Evolutionary conservation across 1,140 invertebrate genomes (phyloP).

Genomic region (Bilobella aurantiaca): DNA sequence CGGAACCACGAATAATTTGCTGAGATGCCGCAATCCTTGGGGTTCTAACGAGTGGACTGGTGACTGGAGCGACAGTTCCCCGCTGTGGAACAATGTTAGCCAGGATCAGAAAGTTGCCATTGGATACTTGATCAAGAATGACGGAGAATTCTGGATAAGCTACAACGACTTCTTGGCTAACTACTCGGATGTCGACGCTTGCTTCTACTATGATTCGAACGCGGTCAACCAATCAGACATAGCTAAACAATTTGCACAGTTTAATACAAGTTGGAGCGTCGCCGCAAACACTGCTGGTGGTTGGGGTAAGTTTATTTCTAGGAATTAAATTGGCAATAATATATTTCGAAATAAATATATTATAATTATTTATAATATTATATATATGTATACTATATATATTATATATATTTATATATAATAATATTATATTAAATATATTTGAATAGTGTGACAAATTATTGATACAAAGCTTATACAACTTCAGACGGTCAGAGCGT

Average conservation of each 20-base stretch:
- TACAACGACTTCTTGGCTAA: slow-evolving; percentile 82
- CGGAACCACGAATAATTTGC: background rate
- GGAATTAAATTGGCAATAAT: too few species aligned
- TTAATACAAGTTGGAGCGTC: background rate
- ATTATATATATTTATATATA: too few species aligned
- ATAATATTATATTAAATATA: too few species aligned
- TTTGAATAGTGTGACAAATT: too few species aligned
- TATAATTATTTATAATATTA: too few species aligned
- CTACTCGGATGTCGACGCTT: slow-evolving; percentile 32
- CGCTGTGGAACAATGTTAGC: slow-evolving; percentile 60
- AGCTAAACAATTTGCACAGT: background rate
- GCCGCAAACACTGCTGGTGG: background rate
- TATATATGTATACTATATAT: too few species aligned
- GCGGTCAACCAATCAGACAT: background rate
- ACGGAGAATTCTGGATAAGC: slow-evolving; percentile 96
- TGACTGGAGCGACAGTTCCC: slow-evolving; percentile 81
- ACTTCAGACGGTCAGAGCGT: too few species aligned
- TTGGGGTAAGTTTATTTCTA: background rate
- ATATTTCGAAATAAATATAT: too few species aligned
- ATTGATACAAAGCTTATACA: too few species aligned
- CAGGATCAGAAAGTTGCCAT: slow-evolving; percentile 56
- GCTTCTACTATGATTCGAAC: background rate
- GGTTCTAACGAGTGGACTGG: slow-evolving; percentile 95
- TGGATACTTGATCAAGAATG: slow-evolving; percentile 61
- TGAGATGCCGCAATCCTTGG: slow-evolving; percentile 94